These are phyloP conservation scores for Adineta ricciae DNA, from an alignment of 2,888 invertebrate genomes.

Conservation along the genomic window DNA sequence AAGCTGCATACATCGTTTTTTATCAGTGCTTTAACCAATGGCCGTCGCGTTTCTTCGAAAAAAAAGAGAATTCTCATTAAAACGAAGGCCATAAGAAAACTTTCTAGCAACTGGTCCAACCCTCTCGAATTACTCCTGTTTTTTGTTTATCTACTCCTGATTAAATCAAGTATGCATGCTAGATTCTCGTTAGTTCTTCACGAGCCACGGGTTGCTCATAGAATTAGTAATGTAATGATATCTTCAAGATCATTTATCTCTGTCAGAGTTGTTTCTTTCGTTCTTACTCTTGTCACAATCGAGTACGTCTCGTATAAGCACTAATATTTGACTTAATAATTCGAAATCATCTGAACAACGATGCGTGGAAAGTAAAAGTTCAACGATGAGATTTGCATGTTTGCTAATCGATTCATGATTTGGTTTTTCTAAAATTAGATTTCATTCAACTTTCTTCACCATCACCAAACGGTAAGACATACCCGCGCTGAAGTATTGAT, in stretches of 20 bases:
- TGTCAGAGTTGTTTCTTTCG: neutral
- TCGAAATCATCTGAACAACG: neutral
- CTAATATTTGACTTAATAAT: neutral
- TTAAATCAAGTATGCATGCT: no score
- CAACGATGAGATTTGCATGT: neutral
- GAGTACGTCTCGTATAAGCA: neutral
- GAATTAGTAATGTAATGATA: neutral
- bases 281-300: slow-evolving; percentile 2
- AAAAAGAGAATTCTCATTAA: no score
- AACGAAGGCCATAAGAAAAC: no score
- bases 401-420: neutral
- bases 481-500: neutral
- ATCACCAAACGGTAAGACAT: neutral
- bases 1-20: slow-evolving; percentile 17
- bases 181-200: no score
- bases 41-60: neutral
- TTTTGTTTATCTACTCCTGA: no score
- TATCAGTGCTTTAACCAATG: neutral
- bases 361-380: neutral
- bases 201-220: no score
- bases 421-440: neutral
- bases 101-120: no score
- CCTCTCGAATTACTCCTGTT: no score
- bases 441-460: no score
- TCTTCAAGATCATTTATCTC: neutral